Evolutionary conservation across 2,888 invertebrate genomes (phyloP).

Genomic region (Cactoblastis cactorum): DNA sequence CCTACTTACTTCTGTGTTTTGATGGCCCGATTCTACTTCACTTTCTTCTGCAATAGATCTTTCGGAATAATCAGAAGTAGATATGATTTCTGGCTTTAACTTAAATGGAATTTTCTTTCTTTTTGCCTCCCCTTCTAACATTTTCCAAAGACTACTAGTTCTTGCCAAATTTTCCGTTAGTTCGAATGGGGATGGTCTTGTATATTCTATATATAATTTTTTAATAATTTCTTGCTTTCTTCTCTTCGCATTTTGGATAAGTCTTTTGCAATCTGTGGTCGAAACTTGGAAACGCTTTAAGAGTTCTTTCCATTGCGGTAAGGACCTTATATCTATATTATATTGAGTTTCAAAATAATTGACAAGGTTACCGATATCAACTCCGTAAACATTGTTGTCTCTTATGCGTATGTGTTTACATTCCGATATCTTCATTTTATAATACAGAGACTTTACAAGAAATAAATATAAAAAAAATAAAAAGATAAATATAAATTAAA

Average conservation of each 20-base stretch:
- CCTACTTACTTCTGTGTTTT: constrained; percentile 45
- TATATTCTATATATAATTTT: constrained; percentile 46
- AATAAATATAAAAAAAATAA: background rate
- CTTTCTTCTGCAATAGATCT: constrained; percentile 26
- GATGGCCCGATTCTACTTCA: constrained; percentile 34
- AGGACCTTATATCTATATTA: constrained; percentile 46
- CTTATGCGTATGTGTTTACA: constrained; percentile 52
- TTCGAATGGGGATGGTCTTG: constrained; percentile 54
- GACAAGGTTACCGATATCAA: constrained; percentile 46
- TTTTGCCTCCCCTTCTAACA: constrained; percentile 27
- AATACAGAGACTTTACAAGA: background rate
- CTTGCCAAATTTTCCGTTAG: constrained; percentile 47
- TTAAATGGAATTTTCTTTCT: constrained; percentile 19
- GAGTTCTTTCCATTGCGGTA: constrained; percentile 53
- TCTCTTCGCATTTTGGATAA: constrained; percentile 39
- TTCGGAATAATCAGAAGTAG: constrained; percentile 12
- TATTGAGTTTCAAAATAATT: constrained; percentile 45
- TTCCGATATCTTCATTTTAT: constrained; percentile 30
- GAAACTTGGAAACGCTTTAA: constrained; percentile 42
- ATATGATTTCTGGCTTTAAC: constrained; percentile 11
- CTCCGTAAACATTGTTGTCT: constrained; percentile 32
- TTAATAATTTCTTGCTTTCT: constrained; percentile 51
- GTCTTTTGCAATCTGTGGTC: constrained; percentile 40
- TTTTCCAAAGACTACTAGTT: constrained; percentile 49
- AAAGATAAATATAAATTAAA: background rate